Percentiles rank a stretch among this genome's conserved stretches.
Evolutionary conservation across 2,797 vertebrate species (phyloP).

Genomic region (Clarias pachynema): DNA sequence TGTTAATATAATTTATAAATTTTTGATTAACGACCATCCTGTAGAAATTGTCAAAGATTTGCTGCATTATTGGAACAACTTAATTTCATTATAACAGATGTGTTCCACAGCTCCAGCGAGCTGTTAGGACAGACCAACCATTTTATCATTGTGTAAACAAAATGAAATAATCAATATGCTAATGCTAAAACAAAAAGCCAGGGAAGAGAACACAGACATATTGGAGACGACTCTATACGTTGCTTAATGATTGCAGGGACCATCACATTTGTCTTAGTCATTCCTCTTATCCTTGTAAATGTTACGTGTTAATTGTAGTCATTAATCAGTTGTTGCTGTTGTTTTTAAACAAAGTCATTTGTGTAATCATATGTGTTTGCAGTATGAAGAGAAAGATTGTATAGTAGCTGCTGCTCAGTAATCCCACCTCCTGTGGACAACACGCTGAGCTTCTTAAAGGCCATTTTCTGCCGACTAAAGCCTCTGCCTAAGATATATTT

Average conservation of each 20-base stretch:
- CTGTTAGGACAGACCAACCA: constrained; percentile 6
- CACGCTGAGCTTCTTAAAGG: constrained; percentile 24
- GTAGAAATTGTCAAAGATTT: constrained; percentile 14
- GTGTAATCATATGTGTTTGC: constrained; percentile 23
- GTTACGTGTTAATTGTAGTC: constrained; percentile 49
- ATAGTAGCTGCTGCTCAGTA: neutral
- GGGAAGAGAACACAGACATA: constrained; percentile 27
- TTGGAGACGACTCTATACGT: constrained; percentile 28
- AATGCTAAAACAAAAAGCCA: constrained; percentile 36
- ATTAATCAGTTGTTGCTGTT: constrained; percentile 33
- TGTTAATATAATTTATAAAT: constrained; percentile 5
- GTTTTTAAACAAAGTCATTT: neutral
- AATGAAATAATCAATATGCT: constrained; percentile 42
- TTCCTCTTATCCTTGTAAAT: constrained; percentile 42
- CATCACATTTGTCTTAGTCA: constrained; percentile 33
- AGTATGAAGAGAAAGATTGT: neutral
- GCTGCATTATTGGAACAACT: constrained; percentile 16
- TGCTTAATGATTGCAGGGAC: constrained; percentile 32
- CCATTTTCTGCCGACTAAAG: constrained; percentile 32
- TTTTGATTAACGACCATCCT: constrained; percentile 13
- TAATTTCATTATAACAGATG: constrained; percentile 41
- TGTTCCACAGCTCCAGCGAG: neutral
- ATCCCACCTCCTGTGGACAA: neutral
- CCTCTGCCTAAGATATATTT: constrained; percentile 35
- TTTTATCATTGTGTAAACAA: constrained; percentile 45